These are phyloP conservation scores for Heliconius congener DNA, from an alignment of 1,140 invertebrate species.

Conservation along the genomic window DNA sequence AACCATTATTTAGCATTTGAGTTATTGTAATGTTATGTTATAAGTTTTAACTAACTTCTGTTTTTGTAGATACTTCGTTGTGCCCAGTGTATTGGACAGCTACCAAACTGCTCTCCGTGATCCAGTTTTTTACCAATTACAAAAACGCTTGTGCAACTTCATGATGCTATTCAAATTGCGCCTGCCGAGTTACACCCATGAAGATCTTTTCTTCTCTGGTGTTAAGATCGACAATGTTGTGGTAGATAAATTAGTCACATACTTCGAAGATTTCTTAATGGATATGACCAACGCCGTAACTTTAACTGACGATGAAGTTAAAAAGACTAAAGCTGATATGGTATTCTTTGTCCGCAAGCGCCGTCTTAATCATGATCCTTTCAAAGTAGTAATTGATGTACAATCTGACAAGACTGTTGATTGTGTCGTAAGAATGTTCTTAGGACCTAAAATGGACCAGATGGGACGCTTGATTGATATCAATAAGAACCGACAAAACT, in stretches of 20 bases:
- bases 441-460: slow-evolving; percentile 86
- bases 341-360: slow-evolving; percentile 82
- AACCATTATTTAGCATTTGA: neutral
- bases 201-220: slow-evolving; percentile 83
- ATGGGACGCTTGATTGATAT: slow-evolving; percentile 80
- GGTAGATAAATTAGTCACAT: slow-evolving; percentile 82
- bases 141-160: slow-evolving; percentile 83
- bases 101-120: slow-evolving; percentile 85
- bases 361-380: slow-evolving; percentile 85
- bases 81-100: slow-evolving; percentile 81
- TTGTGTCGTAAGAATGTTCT: slow-evolving; percentile 84
- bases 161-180: slow-evolving; percentile 83
- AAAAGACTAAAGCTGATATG: slow-evolving; percentile 67
- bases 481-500: slow-evolving; percentile 79
- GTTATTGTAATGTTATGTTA: neutral
- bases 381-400: slow-evolving; percentile 83
- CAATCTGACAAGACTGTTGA: slow-evolving; percentile 81
- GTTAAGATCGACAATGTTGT: slow-evolving; percentile 82
- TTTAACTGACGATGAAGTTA: slow-evolving; percentile 62
- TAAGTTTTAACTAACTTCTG: slow-evolving; percentile 1
- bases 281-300: slow-evolving; percentile 80
- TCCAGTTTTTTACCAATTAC: slow-evolving; percentile 85
- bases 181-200: slow-evolving; percentile 84
- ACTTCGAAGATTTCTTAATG: slow-evolving; percentile 82
- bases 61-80: slow-evolving; percentile 69